Evolutionary conservation across 1,140 invertebrate species (phyloP).

Genomic region (Oryzaephilus surinamensis): DNA sequence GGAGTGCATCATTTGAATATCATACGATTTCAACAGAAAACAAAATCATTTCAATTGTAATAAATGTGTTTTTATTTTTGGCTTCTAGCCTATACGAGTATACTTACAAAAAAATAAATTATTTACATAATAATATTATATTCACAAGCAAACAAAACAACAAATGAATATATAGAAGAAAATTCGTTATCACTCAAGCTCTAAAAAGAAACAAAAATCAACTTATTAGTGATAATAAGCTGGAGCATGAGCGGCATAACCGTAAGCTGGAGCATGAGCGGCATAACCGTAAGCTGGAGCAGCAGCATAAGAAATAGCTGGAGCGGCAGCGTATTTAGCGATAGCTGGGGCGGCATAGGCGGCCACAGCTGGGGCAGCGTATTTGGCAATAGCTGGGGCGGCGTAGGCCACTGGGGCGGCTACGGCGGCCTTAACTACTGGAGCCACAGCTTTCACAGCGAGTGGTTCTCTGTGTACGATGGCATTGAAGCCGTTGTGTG

Average conservation of each 20-base stretch:
- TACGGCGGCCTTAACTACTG: constrained; percentile 10
- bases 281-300: constrained; percentile 8
- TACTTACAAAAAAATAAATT: constrained; percentile 11
- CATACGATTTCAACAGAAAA: no score
- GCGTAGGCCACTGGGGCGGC: constrained; percentile 18
- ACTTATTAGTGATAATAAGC: constrained; percentile 8
- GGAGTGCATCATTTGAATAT: no score
- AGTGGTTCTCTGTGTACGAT: constrained; percentile 36
- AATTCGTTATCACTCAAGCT: constrained; percentile 3
- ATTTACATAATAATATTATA: no score
- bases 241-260: constrained; percentile 14
- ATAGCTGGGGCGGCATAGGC: neutral
- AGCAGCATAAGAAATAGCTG: no score
- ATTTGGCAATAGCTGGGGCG: constrained; percentile 4
- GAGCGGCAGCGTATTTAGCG: constrained; percentile 3
- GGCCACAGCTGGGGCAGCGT: constrained; percentile 22
- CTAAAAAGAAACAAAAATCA: no score
- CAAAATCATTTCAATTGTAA: no score
- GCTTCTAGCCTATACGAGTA: no score
- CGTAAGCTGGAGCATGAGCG: constrained; percentile 9
- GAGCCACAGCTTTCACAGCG: constrained; percentile 20
- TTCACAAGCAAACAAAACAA: constrained; percentile 9
- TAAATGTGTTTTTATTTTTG: no score
- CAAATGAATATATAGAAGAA: constrained; percentile 4
- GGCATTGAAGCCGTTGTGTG: constrained; percentile 39